Percentiles rank a stretch among this genome's conserved stretches.
Conservation (phyloP, 1,140 invertebrate species). For the Linepithema humile region DNA sequence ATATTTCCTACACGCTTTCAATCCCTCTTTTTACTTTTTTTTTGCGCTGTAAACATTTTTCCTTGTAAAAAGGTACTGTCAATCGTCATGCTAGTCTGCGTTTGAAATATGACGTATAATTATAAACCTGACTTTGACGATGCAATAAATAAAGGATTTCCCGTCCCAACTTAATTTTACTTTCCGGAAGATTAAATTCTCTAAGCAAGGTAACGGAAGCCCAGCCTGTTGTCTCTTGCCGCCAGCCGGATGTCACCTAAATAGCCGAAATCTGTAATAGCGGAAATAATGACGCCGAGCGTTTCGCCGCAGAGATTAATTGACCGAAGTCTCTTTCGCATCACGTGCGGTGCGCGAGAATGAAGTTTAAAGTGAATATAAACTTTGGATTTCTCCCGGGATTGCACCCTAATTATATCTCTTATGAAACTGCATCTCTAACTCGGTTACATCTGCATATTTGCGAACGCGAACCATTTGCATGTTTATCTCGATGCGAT, state of each 20-base stretch:
- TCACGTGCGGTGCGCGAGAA: slow-evolving; percentile 31
- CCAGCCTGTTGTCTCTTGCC: background rate
- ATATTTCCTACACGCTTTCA: too few species aligned
- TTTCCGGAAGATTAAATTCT: background rate
- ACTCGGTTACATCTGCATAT: slow-evolving; percentile 7
- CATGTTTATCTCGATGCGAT: background rate
- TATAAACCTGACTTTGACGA: too few species aligned
- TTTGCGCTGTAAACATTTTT: too few species aligned
- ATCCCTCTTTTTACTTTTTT: too few species aligned
- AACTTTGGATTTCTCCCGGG: slow-evolving; percentile 49
- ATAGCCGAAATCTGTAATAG: slow-evolving; percentile 9
- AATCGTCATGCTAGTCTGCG: background rate
- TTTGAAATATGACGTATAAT: background rate
- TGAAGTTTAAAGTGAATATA: slow-evolving; percentile 47
- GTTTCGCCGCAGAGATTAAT: slow-evolving; percentile 22
- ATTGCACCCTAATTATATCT: slow-evolving; percentile 35
- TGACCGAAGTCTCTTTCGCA: slow-evolving; percentile 6
- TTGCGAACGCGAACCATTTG: slow-evolving; percentile 12
- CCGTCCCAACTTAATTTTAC: too few species aligned
- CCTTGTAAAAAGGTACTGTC: too few species aligned
- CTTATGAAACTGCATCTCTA: background rate
- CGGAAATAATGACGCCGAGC: background rate
- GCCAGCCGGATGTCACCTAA: background rate
- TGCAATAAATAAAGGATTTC: too few species aligned
- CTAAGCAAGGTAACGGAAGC: background rate